These are phyloP conservation scores for Promerops cafer DNA, from an alignment of 2,113 vertebrate genomes.

Conservation along the genomic window DNA sequence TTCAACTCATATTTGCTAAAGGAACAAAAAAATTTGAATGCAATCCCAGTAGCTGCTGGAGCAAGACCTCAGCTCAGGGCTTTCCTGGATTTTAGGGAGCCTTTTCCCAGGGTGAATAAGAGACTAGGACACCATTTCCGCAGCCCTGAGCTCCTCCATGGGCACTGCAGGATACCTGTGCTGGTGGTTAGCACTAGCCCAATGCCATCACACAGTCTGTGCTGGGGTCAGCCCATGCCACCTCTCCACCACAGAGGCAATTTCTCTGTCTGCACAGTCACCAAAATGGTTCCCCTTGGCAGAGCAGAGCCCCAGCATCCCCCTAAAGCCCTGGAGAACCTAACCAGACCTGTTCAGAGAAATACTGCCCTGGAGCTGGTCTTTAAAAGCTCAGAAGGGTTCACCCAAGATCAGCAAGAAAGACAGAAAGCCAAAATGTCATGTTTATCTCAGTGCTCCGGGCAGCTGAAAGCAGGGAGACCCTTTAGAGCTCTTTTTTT, in stretches of 20 bases:
- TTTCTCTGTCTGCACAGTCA: neutral
- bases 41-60: neutral
- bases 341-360: neutral
- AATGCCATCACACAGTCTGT: neutral
- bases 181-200: neutral
- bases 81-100: neutral
- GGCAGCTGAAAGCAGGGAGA: neutral
- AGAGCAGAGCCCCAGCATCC: neutral
- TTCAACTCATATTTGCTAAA: neutral
- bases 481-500: neutral
- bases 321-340: neutral
- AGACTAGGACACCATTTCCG: neutral
- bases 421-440: neutral
- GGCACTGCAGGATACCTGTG: too few species aligned
- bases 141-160: neutral
- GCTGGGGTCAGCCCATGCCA: neutral
- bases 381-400: neutral
- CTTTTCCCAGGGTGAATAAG: neutral
- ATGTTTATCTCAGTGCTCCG: neutral
- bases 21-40: neutral
- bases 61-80: neutral
- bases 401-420: neutral
- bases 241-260: neutral
- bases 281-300: neutral
- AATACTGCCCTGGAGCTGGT: neutral